These are phyloP conservation scores for Propsilocerus akamusi DNA, from an alignment of 1,140 invertebrate species.

Conservation along the genomic window DNA sequence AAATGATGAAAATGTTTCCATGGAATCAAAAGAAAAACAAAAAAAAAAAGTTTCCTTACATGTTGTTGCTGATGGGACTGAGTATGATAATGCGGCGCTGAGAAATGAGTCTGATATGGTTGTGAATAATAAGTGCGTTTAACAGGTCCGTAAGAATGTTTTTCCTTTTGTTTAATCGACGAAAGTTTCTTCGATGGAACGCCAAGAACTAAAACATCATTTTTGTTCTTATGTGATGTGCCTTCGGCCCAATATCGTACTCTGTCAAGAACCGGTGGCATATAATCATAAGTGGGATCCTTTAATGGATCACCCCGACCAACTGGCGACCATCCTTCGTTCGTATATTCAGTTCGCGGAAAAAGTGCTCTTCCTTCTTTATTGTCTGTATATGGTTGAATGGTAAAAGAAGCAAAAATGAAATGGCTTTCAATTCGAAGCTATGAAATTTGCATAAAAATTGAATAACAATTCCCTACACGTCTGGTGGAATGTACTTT, in stretches of 20 bases:
- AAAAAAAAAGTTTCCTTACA: not conserved
- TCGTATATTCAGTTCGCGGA: constrained; percentile 47
- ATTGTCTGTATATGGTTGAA: not conserved
- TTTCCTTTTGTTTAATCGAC: constrained; percentile 14
- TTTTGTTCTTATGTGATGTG: constrained; percentile 26
- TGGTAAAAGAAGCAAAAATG: not conserved
- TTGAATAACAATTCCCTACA: not conserved
- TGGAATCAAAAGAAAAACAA: not conserved
- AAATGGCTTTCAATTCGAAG: no score
- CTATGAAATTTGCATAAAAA: not conserved
- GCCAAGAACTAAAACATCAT: constrained; percentile 45
- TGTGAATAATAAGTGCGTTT: not conserved
- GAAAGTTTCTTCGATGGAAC: constrained; percentile 39
- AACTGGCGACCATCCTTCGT: constrained; percentile 56
- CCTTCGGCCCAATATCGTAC: constrained; percentile 58
- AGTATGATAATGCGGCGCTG: not conserved
- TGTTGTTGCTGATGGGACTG: not conserved
- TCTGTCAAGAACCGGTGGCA: constrained; percentile 49
- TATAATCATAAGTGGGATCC: constrained; percentile 63
- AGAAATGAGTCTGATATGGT: not conserved
- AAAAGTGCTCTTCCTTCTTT: constrained; percentile 30
- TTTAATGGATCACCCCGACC: constrained; percentile 58
- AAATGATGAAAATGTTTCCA: not conserved
- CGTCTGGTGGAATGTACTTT: no score
- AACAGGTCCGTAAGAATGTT: not conserved